Percentiles rank a stretch among this genome's conserved stretches.
phyloP scores from a whole-genome alignment of 35 echinoderm and acorn worm genomes.

The Ophioderma brevispina region DNA sequence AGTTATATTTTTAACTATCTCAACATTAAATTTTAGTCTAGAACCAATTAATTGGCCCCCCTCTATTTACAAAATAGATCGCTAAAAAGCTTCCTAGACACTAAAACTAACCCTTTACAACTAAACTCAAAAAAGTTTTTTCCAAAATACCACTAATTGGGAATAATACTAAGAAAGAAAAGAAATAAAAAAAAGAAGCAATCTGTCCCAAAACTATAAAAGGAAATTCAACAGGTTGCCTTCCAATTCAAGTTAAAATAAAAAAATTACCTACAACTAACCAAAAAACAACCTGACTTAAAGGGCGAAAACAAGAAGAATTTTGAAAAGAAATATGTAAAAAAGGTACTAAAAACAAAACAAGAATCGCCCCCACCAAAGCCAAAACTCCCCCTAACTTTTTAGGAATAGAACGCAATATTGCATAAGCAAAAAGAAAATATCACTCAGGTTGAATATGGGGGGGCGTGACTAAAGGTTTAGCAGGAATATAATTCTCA shows the following conservation, averaged over 20 bases:
- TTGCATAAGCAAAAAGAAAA: constrained; percentile 82
- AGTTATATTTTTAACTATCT: constrained; percentile 73
- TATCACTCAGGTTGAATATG: constrained; percentile 91
- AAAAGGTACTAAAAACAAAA: constrained; percentile 61
- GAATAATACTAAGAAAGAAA: constrained; percentile 33
- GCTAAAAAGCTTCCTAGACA: background rate
- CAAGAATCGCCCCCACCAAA: constrained; percentile 44
- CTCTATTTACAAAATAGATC: background rate
- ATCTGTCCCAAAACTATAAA: constrained; percentile 60
- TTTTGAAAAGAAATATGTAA: constrained; percentile 57
- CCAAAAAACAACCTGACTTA: constrained; percentile 48
- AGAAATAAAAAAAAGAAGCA: constrained; percentile 46
- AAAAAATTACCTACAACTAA: constrained; percentile 25
- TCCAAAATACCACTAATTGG: constrained; percentile 24
- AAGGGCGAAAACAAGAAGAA: constrained; percentile 36
- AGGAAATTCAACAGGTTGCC: constrained; percentile 74
- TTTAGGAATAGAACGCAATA: constrained; percentile 81
- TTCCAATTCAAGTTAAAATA: constrained; percentile 68
- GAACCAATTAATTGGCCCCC: background rate
- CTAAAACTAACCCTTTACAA: background rate
- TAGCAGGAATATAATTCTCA: constrained; percentile 75
- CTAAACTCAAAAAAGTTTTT: constrained; percentile 26
- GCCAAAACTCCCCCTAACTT: constrained; percentile 85
- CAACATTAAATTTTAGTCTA: constrained; percentile 37
- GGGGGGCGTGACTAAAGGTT: constrained; percentile 65